These are phyloP conservation scores for Leucoraja erinaceus DNA, from an alignment of 2,113 vertebrate genomes.

Conservation along the genomic window DNA sequence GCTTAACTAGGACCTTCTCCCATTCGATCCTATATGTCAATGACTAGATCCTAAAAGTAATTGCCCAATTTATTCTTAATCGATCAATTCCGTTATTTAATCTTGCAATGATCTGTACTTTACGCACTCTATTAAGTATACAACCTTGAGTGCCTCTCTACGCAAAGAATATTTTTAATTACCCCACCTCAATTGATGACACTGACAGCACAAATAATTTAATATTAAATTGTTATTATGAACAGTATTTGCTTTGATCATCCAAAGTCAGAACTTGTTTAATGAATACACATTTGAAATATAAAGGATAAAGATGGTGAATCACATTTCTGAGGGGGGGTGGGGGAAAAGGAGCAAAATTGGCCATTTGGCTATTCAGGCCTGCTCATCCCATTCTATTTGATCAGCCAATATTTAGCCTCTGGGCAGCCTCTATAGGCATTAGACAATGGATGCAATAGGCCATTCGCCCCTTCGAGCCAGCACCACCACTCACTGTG, in stretches of 20 bases:
- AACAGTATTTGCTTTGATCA: background rate
- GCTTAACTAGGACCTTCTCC: background rate
- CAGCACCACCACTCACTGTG: too few species aligned
- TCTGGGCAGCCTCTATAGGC: too few species aligned
- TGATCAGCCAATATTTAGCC: too few species aligned
- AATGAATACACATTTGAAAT: background rate
- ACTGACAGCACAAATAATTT: background rate
- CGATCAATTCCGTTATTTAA: background rate
- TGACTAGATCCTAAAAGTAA: background rate
- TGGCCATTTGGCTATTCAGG: too few species aligned
- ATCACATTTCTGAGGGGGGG: background rate
- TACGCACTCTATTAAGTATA: background rate
- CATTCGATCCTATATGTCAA: background rate
- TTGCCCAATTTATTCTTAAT: background rate
- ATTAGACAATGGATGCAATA: too few species aligned
- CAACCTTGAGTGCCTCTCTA: too few species aligned
- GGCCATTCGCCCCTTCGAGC: too few species aligned
- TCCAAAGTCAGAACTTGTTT: background rate
- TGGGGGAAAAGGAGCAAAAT: too few species aligned
- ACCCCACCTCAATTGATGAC: background rate
- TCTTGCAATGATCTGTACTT: background rate
- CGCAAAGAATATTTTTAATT: background rate
- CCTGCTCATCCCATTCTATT: too few species aligned
- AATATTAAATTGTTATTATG: background rate
- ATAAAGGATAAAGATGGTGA: background rate